A percentile compares a stretch with the other conserved stretches of the same genome.
These are phyloP conservation scores for Myiotriccus ornatus DNA, from an alignment of 2,797 vertebrate species.

Conservation along the genomic window DNA sequence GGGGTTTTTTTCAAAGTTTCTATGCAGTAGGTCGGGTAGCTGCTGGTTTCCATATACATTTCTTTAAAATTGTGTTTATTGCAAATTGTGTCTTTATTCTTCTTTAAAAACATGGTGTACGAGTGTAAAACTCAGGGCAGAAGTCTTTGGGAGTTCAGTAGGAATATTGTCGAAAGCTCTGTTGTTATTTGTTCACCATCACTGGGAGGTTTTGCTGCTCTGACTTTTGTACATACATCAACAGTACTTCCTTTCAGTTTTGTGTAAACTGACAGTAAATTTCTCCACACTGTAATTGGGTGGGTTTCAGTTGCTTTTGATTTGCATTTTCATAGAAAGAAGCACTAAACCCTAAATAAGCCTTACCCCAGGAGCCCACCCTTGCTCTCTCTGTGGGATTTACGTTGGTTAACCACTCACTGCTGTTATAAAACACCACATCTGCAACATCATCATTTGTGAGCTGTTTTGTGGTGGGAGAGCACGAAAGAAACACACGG, in stretches of 20 bases:
- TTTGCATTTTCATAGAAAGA: slow-evolving; percentile 70
- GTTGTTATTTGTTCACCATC: neutral
- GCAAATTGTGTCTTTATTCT: neutral
- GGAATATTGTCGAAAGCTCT: neutral
- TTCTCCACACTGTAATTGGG: neutral
- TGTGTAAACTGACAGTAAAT: slow-evolving; percentile 29
- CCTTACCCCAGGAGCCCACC: slow-evolving; percentile 70
- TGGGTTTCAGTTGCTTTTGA: slow-evolving; percentile 67
- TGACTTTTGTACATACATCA: slow-evolving; percentile 11
- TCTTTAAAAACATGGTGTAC: neutral
- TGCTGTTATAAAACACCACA: slow-evolving; percentile 62
- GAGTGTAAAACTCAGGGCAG: neutral
- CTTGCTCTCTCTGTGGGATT: slow-evolving; percentile 74
- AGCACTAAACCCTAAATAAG: neutral
- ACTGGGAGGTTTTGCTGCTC: neutral
- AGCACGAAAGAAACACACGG: slow-evolving; percentile 32
- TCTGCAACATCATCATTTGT: slow-evolving; percentile 32
- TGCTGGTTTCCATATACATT: neutral
- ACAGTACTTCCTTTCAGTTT: slow-evolving; percentile 9
- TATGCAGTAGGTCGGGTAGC: neutral
- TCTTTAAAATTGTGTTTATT: neutral
- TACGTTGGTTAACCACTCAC: slow-evolving; percentile 73
- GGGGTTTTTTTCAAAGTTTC: neutral
- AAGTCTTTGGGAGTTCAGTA: neutral
- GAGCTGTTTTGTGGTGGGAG: slow-evolving; percentile 63